Conservation (phyloP, 2,797 vertebrate genomes). For the Ctenosaura bakeri region DNA sequence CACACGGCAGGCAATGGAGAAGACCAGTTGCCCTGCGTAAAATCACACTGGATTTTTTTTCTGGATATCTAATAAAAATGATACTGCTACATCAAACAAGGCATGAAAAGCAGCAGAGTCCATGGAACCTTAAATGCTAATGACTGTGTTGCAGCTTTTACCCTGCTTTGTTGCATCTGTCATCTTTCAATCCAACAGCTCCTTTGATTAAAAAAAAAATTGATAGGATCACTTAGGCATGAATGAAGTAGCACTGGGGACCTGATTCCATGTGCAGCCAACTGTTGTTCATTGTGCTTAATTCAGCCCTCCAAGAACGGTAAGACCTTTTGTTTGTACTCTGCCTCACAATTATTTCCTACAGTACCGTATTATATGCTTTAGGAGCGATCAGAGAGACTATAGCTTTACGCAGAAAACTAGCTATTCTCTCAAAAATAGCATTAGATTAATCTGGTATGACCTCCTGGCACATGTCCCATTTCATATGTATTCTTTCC, state of each 20-base stretch:
- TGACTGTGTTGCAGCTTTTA: no score
- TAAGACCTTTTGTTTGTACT: neutral
- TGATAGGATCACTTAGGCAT: neutral
- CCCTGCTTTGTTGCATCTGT: no score
- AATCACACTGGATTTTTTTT: no score
- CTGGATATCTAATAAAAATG: no score
- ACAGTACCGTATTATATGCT: neutral
- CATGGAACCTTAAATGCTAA: no score
- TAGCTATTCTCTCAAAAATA: slow-evolving; percentile 8
- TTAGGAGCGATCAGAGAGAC: neutral
- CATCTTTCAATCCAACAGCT: no score
- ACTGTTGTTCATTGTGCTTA: neutral
- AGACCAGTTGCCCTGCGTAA: no score
- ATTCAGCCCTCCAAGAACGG: neutral
- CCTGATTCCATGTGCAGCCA: no score
- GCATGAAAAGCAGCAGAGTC: no score
- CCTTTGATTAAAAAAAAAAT: neutral
- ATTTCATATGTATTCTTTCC: neutral
- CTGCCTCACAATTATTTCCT: neutral
- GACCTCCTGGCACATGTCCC: neutral
- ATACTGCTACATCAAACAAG: no score
- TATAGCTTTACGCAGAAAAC: neutral
- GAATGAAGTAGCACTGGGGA: neutral
- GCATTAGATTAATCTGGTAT: neutral
- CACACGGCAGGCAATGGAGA: no score